Conservation (phyloP, 1,140 invertebrate genomes). For the Triops longicaudatus region DNA sequence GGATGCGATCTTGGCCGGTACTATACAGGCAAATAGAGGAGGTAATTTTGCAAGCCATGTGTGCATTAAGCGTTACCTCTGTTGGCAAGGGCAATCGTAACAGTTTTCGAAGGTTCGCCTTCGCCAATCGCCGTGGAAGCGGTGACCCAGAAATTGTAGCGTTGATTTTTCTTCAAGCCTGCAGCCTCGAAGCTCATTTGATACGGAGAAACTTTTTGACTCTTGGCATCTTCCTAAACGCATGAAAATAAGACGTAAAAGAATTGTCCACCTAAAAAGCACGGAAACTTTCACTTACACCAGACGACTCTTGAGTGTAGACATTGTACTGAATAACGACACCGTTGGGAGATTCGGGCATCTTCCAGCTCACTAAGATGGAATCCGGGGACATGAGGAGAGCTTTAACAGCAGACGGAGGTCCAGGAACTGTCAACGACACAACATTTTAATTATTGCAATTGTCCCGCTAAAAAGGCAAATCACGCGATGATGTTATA, state of each 20-base stretch:
- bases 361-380: constrained; percentile 87
- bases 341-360: constrained; percentile 83
- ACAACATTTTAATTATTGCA: background rate
- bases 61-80: constrained; percentile 49
- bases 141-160: constrained; percentile 91
- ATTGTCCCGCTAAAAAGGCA: background rate
- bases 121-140: constrained; percentile 87
- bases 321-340: constrained; percentile 87
- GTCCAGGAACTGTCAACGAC: constrained; percentile 67
- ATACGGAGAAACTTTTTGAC: constrained; percentile 53
- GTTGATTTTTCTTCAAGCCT: constrained; percentile 64
- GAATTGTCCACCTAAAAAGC: background rate
- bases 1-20: constrained; percentile 84
- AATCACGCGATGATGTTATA: background rate
- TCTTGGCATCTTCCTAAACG: constrained; percentile 33
- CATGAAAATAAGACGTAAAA: background rate
- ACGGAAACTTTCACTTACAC: background rate
- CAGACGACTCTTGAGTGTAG: constrained; percentile 64
- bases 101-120: constrained; percentile 76
- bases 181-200: constrained; percentile 73
- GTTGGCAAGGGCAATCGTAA: constrained; percentile 67
- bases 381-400: constrained; percentile 81
- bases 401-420: constrained; percentile 84
- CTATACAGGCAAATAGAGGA: constrained; percentile 47
- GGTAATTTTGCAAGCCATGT: background rate